Base-by-base conservation (phyloP, 2,888 invertebrate species). In the Pachliopta kotzebuea region DNA sequence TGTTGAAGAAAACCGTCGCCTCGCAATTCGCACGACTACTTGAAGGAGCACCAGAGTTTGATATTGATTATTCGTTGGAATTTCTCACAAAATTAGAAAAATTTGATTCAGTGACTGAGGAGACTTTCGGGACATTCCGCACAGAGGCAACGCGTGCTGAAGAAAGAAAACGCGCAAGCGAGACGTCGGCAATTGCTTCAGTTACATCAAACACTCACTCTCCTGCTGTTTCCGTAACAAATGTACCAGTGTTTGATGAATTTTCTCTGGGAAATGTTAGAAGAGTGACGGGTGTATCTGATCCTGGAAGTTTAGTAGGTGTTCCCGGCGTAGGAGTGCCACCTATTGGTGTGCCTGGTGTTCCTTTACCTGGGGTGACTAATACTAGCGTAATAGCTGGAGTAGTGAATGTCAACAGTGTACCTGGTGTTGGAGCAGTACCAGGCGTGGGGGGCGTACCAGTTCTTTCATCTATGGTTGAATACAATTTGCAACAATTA, bases 401-500 rank as follows among this genome's bases (percentile, higher is more conserved):
- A 18, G 85, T 86, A 20, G 86, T 85, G 4, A 83, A 78, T 63
- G 81, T 89, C 1, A 87, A 83, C 66, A 85, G 69, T 67, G 86
- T 86, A 14, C 65, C 81, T 18, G 84, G 82, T 66, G 84, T 86
- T 37, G 78, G 83, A 37, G 71, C 78, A 18, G 80, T 81, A 18
- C 66, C 82, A 21, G 78, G 80, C 37, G 84, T 84, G 0, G 80
- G 84, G 53, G 84, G 88, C 18, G 86, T 89, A 50, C 79, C 84
- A 26, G 78, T 87, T 56, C 75, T 89, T 72, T 90, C 95, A 17
- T 96, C 96, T 74, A 96, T 97, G 88, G 96, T 96, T 67, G 97
- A 97, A 85, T 97, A 97, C 79, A 97, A 97, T 86, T 88, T 97
- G 73, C 96, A 96, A 71, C 96, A 96, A 81, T 85, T 97, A 78